Conservation (phyloP, 2,797 vertebrate genomes). For the Galagoides demidoff region DNA sequence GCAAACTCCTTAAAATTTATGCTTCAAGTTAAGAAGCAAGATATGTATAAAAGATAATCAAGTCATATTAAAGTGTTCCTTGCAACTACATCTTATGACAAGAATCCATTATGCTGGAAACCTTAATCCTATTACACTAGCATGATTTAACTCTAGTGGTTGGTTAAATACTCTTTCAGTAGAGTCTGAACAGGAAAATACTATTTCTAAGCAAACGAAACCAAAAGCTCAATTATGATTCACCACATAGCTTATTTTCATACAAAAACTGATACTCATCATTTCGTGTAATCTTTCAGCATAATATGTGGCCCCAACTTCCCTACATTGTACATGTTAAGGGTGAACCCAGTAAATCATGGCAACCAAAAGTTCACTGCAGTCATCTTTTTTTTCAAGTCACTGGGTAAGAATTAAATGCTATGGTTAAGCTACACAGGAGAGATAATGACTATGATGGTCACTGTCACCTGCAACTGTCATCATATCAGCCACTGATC, state of each 20-base stretch:
- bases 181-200: background rate
- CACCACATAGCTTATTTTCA: background rate
- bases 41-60: background rate
- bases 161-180: background rate
- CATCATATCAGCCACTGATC: background rate
- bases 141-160: background rate
- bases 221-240: conserved; percentile 16
- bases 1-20: background rate
- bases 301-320: background rate
- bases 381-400: background rate
- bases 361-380: background rate
- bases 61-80: background rate
- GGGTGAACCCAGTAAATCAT: background rate
- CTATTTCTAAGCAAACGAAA: background rate
- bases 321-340: background rate
- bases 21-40: background rate
- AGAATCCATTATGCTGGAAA: background rate
- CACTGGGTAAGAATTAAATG: background rate
- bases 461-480: background rate
- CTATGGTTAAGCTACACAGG: background rate
- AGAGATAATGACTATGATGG: background rate
- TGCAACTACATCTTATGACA: background rate
- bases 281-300: background rate
- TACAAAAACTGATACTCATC: background rate
- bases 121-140: background rate